These are phyloP conservation scores for Pogonus chalceus DNA, from an alignment of 1,140 invertebrate genomes.

Conservation along the genomic window DNA sequence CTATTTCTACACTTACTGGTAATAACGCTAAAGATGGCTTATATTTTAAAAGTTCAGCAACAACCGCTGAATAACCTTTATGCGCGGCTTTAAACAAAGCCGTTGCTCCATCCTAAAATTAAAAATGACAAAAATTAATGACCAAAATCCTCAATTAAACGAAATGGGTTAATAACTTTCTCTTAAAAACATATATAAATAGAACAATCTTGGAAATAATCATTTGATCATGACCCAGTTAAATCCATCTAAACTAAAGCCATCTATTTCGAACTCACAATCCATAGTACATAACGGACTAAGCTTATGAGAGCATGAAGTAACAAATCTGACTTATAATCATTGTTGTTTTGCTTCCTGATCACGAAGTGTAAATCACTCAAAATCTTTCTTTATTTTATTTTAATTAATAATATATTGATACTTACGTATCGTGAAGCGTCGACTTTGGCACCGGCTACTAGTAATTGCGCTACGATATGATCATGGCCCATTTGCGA, in stretches of 20 bases:
- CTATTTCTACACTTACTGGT: conserved; percentile 63
- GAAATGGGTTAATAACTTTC: too few relatives aligned
- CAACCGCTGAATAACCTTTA: conserved; percentile 82
- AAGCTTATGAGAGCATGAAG: too few relatives aligned
- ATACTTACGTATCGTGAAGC: conserved; percentile 60
- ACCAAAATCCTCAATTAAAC: not conserved
- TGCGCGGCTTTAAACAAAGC: conserved; percentile 87
- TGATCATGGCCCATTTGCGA: conserved; percentile 85
- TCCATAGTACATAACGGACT: too few relatives aligned
- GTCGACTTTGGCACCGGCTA: conserved; percentile 69
- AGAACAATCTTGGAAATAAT: too few relatives aligned
- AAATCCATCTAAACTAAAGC: too few relatives aligned
- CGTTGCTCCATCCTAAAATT: conserved; percentile 74
- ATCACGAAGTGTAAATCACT: too few relatives aligned
- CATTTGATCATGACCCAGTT: too few relatives aligned
- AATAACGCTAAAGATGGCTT: conserved; percentile 69
- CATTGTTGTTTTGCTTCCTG: not conserved
- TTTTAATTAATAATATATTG: conserved; percentile 1
- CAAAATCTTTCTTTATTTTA: too few relatives aligned
- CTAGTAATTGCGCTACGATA: conserved; percentile 65
- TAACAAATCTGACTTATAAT: not conserved
- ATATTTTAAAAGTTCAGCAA: conserved; percentile 72
- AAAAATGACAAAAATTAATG: conserved; percentile 14
- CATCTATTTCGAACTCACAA: too few relatives aligned
- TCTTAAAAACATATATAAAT: too few relatives aligned